Conservation (phyloP, 2,888 invertebrate species). For the Terebella lapidaria region DNA sequence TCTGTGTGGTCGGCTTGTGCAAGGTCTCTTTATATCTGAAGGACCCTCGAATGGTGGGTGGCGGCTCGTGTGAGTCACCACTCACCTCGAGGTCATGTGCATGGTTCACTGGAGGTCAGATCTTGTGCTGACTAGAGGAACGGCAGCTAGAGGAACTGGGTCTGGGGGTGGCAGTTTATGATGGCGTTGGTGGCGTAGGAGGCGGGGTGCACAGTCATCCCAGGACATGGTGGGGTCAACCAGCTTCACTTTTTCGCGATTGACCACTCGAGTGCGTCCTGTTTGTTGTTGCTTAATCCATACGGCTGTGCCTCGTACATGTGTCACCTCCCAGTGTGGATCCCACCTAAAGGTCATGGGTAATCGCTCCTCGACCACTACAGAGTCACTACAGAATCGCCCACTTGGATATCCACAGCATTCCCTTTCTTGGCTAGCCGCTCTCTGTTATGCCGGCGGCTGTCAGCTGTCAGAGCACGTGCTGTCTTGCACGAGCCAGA, state of each 20-base stretch:
- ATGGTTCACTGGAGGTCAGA: no score
- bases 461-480: not conserved
- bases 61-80: no score
- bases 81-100: no score
- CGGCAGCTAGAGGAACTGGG: no score
- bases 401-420: not conserved
- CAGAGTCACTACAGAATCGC: slow-evolving; percentile 2
- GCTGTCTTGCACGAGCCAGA: not conserved
- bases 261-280: not conserved
- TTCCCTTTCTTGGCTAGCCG: not conserved
- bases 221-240: slow-evolving; percentile 2
- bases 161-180: no score
- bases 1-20: no score
- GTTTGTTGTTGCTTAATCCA: not conserved
- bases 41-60: no score
- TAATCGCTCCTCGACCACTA: not conserved
- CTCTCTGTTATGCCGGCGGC: not conserved
- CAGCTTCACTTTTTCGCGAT: not conserved
- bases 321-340: not conserved
- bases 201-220: no score
- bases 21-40: no score
- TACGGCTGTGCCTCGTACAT: not conserved
- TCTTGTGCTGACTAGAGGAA: no score
- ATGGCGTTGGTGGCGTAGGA: not conserved
- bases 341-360: slow-evolving; percentile 1